Base-by-base conservation (phyloP, 2,113 vertebrate species). In the Apeltes quadracus region DNA sequence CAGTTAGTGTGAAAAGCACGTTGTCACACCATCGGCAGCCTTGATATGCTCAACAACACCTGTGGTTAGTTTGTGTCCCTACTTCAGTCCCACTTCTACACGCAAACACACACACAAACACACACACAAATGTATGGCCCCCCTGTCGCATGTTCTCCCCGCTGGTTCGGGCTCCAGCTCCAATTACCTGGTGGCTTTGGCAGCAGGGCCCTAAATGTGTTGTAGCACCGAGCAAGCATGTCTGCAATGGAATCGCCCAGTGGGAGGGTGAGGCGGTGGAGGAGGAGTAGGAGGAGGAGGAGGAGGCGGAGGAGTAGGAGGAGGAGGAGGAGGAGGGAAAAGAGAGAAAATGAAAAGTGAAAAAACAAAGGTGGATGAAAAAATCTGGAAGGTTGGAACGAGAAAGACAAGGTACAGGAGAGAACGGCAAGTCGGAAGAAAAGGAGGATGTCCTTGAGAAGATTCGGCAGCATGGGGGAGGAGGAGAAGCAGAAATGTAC, bases 191-290 rank as follows among this genome's bases (percentile, higher is more conserved):
- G 66, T 79, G 70, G 78, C 86, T 65, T 29, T 79, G 66, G 90
- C 88, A 82, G 90, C 90, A 87, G 93, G 92, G 84, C 87, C 90
- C 92, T 96, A 97, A 98, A 98, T 97, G 81, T 91, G 92, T 94
- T 88, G 76, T 87, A 94, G 89, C 91, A 92, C 91, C 79, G 84
- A 90, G 91, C 77, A 89, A 94, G 92, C 96, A 98, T 96, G 97
- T 87, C 93, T 93, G 68, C 85, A 76, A 85, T 78, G 76, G 88
- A 86, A 86, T 88, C 68, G 32, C 90, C 54, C 88, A 84, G 88
- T 78, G 61, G 87, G 89, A 84, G 78, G 69, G 62, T 48, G 59
- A 75, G 15, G 75, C 71, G 56, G 62, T 73, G 12, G 44, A 59
- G n/a, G 32, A 56, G 50, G 58, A 57, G 36, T 14, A 72, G 51